Conservation (phyloP, 1,140 invertebrate genomes). For the Pentalonia nigronervosa region DNA sequence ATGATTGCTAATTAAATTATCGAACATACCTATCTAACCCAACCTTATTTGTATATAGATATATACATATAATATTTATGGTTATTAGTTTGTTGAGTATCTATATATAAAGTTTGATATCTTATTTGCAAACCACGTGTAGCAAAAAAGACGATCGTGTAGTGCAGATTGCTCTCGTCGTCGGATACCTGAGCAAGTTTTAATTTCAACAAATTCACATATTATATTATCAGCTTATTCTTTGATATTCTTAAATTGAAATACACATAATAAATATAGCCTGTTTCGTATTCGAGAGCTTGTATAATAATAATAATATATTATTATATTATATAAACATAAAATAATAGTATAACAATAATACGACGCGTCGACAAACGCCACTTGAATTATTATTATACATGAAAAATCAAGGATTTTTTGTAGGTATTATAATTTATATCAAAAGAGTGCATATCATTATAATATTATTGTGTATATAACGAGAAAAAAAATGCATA, state of each 20-base stretch:
- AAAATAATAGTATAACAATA: neutral
- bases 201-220: neutral
- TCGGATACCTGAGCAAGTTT: neutral
- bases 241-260: neutral
- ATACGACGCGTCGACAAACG: neutral
- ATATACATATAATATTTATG: neutral
- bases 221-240: neutral
- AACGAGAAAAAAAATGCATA: neutral
- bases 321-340: neutral
- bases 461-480: neutral
- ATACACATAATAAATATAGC: neutral
- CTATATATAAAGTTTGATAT: conserved; percentile 3
- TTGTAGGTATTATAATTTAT: neutral
- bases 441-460: neutral
- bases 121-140: neutral
- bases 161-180: no score
- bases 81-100: neutral
- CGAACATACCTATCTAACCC: neutral
- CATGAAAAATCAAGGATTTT: neutral
- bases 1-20: neutral
- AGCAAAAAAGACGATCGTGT: neutral
- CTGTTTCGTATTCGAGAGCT: neutral
- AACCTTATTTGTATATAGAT: no score
- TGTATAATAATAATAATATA: neutral
- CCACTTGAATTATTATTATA: neutral